Evolutionary conservation across 1,140 invertebrate genomes (phyloP), one percentile per base, ranked within the genome.

Genomic region (Caenorhabditis inopinata): DNA sequence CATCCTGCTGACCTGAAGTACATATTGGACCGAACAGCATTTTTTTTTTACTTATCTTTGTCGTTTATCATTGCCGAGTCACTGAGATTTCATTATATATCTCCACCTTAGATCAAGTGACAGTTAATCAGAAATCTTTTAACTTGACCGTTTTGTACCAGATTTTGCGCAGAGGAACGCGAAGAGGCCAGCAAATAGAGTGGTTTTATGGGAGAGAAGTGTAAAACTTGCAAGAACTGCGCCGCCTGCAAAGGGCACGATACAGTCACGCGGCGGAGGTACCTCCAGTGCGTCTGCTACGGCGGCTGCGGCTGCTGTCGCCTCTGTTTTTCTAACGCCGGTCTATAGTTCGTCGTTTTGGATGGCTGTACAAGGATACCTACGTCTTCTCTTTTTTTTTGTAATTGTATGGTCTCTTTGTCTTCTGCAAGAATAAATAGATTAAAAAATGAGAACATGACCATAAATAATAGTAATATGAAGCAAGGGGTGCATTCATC

Each of bases 391-490:
- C 23, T 16, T 1, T 32, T 18, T 58, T 29, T 21, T n/a, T n/a
- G n/a, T n/a, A n/a, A n/a, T n/a, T n/a, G n/a, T n/a, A n/a, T n/a
- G n/a, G n/a, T 58, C 18, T 58, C 16, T 58, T n/a, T 48, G n/a
- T n/a, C n/a, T 7, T n/a, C 9, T 21, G 6, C 47, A n/a, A 68
- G n/a, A 58, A 29, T 58, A 51, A 23, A 25, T 7, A 7, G 27
- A 58, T 29, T 25, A 58, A 53, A 27, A 14, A 53, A n/a, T 7
- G 23, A 25, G 49, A 53, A 53, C 18, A 68, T 38, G 23, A 32
- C 23, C 58, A 68, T 68, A 68, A 68, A 68, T 68, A 38, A 42
- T 21, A 32, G 58, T 18, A 38, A 68, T 68, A 68, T 32, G 21
- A 29, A 32, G n/a, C 51, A 21, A 7, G 23, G n/a, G 12, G 4